A percentile compares a stretch with the other conserved stretches of the same genome.
Evolutionary conservation across 1,140 invertebrate species (phyloP).

Genomic region (Melitaea cinxia): DNA sequence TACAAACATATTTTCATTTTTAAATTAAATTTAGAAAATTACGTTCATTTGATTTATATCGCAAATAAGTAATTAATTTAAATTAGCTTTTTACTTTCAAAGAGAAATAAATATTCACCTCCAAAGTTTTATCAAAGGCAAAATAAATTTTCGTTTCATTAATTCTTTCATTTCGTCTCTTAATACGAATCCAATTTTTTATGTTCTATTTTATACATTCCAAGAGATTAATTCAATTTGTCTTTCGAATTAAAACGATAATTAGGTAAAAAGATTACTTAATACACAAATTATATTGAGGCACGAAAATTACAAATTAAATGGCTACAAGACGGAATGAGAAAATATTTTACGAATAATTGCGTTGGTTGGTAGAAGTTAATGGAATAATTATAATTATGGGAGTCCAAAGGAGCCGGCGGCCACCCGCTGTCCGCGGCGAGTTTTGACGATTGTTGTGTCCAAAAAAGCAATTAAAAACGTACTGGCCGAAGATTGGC

Average conservation of each 20-base stretch:
- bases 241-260: slow-evolving; percentile 25
- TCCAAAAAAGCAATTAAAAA: slow-evolving; percentile 77
- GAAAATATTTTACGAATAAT: slow-evolving; percentile 70
- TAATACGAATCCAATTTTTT: not conserved
- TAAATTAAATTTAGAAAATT: no score
- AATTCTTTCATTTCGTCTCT: not conserved
- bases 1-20: no score
- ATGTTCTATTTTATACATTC: not conserved
- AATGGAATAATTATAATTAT: slow-evolving; percentile 80
- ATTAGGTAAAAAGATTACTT: slow-evolving; percentile 31
- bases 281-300: slow-evolving; percentile 31
- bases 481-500: slow-evolving; percentile 62
- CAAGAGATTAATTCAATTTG: not conserved
- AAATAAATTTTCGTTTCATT: slow-evolving; percentile 2
- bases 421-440: slow-evolving; percentile 68
- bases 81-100: no score
- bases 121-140: no score
- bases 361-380: slow-evolving; percentile 68
- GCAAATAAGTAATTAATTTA: no score
- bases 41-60: no score
- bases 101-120: no score
- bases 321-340: slow-evolving; percentile 49
- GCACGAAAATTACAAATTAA: slow-evolving; percentile 53
- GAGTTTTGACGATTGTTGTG: slow-evolving; percentile 65
- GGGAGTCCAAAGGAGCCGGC: slow-evolving; percentile 63